Percentiles rank a stretch among this genome's conserved stretches.
These are phyloP conservation scores for Tenthredo mesomela DNA, from an alignment of 2,888 invertebrate species.

Conservation along the genomic window DNA sequence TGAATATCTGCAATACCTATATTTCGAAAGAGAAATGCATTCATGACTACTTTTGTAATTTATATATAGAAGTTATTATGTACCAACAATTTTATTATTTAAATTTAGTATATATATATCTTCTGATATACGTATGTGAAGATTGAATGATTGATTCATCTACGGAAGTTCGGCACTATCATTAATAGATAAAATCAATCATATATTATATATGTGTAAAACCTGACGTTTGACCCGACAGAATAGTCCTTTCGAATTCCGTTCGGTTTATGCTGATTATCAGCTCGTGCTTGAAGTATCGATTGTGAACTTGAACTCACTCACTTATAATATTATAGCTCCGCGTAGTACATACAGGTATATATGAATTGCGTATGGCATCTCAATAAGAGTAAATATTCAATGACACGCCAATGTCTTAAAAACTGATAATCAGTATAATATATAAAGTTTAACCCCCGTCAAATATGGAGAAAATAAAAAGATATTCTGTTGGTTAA, in stretches of 20 bases:
- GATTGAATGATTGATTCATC: background rate
- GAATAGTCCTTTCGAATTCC: background rate
- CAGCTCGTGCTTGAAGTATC: conserved; percentile 10
- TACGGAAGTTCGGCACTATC: background rate
- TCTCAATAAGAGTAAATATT: background rate
- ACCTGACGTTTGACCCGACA: background rate
- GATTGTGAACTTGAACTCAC: conserved; percentile 28
- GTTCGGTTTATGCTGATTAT: conserved; percentile 2
- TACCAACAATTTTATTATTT: background rate
- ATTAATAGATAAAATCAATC: background rate
- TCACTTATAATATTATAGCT: background rate
- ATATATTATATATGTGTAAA: background rate
- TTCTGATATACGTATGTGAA: background rate
- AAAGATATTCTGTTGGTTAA: background rate
- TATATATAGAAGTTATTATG: background rate
- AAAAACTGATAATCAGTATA: background rate
- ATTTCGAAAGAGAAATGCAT: background rate
- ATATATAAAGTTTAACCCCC: background rate
- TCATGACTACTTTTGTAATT: background rate
- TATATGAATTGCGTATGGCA: background rate
- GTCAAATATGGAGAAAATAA: background rate
- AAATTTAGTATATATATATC: background rate
- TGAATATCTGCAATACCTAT: no score
- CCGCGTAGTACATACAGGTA: background rate
- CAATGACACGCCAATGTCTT: background rate